Base-by-base conservation (phyloP, 2,888 invertebrate species). In the Blera fallax region DNA sequence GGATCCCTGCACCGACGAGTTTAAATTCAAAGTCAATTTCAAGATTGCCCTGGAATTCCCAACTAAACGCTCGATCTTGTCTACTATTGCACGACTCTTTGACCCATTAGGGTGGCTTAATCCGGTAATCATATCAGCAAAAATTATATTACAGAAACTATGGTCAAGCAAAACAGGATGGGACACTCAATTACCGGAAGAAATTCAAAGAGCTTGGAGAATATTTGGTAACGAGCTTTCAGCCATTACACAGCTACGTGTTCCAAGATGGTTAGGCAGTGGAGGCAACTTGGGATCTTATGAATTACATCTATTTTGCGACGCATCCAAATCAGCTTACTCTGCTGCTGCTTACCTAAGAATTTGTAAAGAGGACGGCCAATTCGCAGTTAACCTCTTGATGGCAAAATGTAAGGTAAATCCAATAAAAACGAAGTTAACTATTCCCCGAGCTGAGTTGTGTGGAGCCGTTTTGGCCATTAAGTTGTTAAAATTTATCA, bases 81-180 rank as follows among this genome's bases (percentile, higher is more conserved):
- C 73, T 0, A 73, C 65, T 10, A 78, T 78, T 14, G 62, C 69
- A 4, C 43, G 60, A 8, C 32, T 78, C 10, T 78, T 81, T 29
- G 56, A 29, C 27, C 24, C 73, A 34, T 14, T 54, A 32, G 69
- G 54, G n/a, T 69, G 69, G 56, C 43, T 69, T 8, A 43, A 69
- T 14, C 56, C 69, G 5, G 24, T 60, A n/a, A 37, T 60, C 24
- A 24, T 43, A 40, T 40, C 60, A 21, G 24, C 40, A 14, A 60
- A 60, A 24, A 60, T 60, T 40, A 24, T 43, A 6, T 40, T 60
- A 24, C 40, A 21, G 11, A 6, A 24, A 7, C 10, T 60, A 14
- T 60, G 27, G 64, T 1, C 21, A 10, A 40, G n/a, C 5, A 73
- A 52, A 40, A 32, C 14, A 10, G 37, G 54, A 6, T 74, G 73